Base-by-base conservation (phyloP, 1,140 invertebrate species). In the Ceratina australensis region DNA sequence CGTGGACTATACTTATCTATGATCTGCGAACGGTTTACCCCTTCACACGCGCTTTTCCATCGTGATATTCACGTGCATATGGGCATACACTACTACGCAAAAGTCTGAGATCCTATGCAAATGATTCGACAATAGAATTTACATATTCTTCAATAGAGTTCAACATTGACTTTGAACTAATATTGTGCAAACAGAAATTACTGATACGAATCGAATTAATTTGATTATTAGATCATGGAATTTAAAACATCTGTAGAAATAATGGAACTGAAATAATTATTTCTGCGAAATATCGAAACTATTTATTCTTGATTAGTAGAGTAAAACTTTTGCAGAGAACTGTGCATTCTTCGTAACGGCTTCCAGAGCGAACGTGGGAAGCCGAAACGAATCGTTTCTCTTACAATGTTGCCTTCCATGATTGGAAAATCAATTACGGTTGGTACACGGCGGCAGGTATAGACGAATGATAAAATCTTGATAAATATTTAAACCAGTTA, bases 1-100 rank as follows among this genome's bases (percentile, higher is more conserved):
- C 81, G 75, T 78, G 72, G 67, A 81, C 78, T 86, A 61, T 80
- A 80, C 76, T 86, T 86, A 86, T 85, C 85, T 78, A 60, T 56
- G 69, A 86, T 83, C 78, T 75, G 85, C 66, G 75, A 80, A 72
- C 76, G 63, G 77, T 78, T 81, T 78, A 76, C 65, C 71, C 33
- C 77, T 66, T 84, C 71, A 28, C 71, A 72, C 74, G 52, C 49
- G 60, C 69, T 73, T 78, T 73, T 57, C 49, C 49, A 8, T 57
- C 18, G 56, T 28, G 61, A 72, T 15, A 22, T 52, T 10, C 33
- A 42, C 33, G 33, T 42, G 33, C 33, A 42, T 10, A 42, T 5
- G 33, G 33, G 33, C 33, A 42, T 42, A 42, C 33, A 42, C 10
- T 42, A 42, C 33, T 42, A 10, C 5, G 33, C 33, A 10, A 42